These are phyloP conservation scores for Chloropsis cyanopogon DNA, from an alignment of 2,113 vertebrate genomes.

Conservation along the genomic window DNA sequence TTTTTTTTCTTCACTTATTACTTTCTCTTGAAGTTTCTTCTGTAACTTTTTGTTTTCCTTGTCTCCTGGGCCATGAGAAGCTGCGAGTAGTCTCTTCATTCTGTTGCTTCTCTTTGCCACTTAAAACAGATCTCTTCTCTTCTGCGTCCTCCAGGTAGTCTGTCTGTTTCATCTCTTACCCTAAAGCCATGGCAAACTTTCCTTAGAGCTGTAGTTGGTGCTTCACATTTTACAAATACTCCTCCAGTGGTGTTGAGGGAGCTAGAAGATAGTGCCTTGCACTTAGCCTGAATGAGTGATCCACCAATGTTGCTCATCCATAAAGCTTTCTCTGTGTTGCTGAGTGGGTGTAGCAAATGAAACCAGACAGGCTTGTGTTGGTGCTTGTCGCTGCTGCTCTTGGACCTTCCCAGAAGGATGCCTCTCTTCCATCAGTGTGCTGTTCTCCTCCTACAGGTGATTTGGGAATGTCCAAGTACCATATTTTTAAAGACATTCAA, in stretches of 20 bases:
- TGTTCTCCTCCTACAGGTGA: neutral
- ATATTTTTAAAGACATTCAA: neutral
- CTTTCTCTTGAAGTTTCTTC: neutral
- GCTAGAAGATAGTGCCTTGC: neutral
- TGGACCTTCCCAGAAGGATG: neutral
- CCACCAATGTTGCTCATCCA: neutral
- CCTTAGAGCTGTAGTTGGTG: neutral
- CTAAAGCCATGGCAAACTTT: neutral
- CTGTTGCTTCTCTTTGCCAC: neutral
- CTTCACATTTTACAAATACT: neutral
- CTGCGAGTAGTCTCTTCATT: neutral
- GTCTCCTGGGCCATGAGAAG: neutral
- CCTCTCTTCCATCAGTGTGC: neutral
- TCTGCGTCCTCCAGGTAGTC: neutral
- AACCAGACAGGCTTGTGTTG: neutral
- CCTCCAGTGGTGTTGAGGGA: neutral
- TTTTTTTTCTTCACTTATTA: neutral
- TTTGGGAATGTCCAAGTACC: neutral
- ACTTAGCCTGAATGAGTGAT: neutral
- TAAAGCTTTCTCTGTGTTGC: neutral
- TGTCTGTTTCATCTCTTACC: neutral
- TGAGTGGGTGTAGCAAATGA: neutral
- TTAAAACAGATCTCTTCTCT: neutral
- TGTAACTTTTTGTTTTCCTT: neutral
- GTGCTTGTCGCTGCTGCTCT: neutral